A percentile compares a stretch with the other conserved stretches of the same genome.
phyloP scores from a whole-genome alignment of 2,797 vertebrate species.

The Falco columbarius region DNA sequence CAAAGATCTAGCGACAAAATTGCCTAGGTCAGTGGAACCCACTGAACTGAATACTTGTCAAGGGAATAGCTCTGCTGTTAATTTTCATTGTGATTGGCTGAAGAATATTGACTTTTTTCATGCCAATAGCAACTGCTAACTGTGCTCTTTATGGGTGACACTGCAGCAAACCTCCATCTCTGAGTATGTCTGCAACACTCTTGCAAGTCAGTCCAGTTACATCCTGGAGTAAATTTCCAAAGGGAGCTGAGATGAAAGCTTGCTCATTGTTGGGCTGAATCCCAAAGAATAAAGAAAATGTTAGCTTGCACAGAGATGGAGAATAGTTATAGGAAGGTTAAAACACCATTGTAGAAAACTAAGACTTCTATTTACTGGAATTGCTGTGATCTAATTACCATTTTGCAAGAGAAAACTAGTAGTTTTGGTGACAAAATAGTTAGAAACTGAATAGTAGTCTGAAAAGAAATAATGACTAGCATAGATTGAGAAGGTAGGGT shows the following conservation, averaged over 20 bases:
- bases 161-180: neutral
- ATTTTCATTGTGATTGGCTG: neutral
- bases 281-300: neutral
- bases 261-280: neutral
- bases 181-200: neutral
- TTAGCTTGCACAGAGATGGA: neutral
- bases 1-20: neutral
- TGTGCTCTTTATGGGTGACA: neutral
- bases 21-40: neutral
- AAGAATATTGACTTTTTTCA: neutral
- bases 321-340: neutral
- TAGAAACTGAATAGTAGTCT: neutral
- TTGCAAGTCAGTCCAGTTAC: neutral
- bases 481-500: neutral
- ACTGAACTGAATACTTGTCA: neutral
- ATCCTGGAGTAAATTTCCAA: neutral
- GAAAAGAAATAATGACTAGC: neutral
- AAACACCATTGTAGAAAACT: neutral
- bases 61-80: conserved; percentile 3
- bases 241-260: neutral
- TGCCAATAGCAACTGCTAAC: neutral
- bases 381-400: neutral
- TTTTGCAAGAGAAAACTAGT: neutral
- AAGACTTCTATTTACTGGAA: neutral
- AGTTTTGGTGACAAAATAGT: neutral